Evolutionary conservation across 2,113 vertebrate species (phyloP).

Genomic region (Procavia capensis): DNA sequence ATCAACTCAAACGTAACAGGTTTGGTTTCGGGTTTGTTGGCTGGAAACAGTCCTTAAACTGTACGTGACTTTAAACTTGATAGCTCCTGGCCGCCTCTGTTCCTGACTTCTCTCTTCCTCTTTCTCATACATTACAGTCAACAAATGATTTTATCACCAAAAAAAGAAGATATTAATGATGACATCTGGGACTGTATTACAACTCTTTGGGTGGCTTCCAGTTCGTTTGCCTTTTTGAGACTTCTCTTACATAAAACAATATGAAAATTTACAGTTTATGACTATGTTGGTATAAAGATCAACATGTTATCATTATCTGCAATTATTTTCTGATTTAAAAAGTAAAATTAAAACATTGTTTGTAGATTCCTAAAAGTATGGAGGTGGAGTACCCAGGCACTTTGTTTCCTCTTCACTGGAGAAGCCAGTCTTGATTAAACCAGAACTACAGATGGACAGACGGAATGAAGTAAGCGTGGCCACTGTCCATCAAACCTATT

Average conservation of each 20-base stretch:
- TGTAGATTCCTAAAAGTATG: neutral
- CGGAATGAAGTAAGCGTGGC: neutral
- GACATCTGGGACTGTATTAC: neutral
- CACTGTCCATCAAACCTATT: neutral
- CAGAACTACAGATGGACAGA: neutral
- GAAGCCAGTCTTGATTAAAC: neutral
- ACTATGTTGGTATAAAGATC: neutral
- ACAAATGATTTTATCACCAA: neutral
- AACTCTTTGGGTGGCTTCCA: neutral
- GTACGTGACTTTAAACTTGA: neutral
- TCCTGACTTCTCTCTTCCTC: neutral
- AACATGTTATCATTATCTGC: neutral
- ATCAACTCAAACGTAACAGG: too few species aligned
- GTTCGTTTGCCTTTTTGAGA: neutral
- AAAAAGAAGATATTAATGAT: neutral
- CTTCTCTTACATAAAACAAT: neutral
- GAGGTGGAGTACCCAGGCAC: neutral
- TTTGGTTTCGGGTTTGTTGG: neutral
- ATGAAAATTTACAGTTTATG: neutral
- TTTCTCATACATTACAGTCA: neutral
- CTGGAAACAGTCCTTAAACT: neutral
- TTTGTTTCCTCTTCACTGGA: too few species aligned
- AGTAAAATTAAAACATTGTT: neutral
- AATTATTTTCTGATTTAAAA: conserved; percentile 1
- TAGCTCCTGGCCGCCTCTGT: neutral